Conservation (phyloP, 2,797 vertebrate genomes). For the Mormyrus proboscirostris region DNA sequence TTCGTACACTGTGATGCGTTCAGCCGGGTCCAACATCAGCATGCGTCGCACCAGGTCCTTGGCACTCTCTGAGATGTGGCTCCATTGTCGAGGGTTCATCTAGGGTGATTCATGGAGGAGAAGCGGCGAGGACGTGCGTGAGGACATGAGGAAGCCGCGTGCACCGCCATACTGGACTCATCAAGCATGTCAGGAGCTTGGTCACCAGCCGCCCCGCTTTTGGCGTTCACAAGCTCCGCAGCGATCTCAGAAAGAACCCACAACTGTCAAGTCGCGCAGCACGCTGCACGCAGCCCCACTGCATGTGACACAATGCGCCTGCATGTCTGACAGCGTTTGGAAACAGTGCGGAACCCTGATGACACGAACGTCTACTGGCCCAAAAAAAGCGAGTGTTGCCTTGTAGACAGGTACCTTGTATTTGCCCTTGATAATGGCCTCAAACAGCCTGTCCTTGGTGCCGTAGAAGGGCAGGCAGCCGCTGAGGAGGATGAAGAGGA, state of each 20-base stretch:
- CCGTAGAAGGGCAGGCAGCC: slow-evolving; percentile 97
- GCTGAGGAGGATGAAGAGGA: slow-evolving; percentile 94
- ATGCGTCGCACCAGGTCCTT: slow-evolving; percentile 96
- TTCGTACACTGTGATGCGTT: slow-evolving; percentile 98
- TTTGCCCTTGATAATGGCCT: slow-evolving; percentile 96
- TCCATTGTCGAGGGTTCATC: slow-evolving; percentile 98
- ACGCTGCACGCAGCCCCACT: background rate
- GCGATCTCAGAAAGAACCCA: background rate
- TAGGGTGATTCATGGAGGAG: slow-evolving; percentile 37
- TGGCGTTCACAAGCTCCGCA: background rate
- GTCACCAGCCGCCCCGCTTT: background rate
- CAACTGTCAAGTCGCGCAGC: background rate
- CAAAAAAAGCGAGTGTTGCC: background rate
- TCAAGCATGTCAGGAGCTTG: background rate
- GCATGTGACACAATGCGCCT: background rate
- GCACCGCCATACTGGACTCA: background rate
- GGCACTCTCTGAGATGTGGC: slow-evolving; percentile 97
- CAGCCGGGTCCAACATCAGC: slow-evolving; percentile 96
- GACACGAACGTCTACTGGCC: background rate
- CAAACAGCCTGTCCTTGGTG: slow-evolving; percentile 94
- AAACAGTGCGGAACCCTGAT: background rate
- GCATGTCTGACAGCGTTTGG: background rate
- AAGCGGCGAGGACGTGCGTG: background rate
- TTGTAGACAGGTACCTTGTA: slow-evolving; percentile 74
- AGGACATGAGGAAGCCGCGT: background rate